Percentiles rank a stretch among this genome's conserved stretches.
Conservation (phyloP, 2,797 vertebrate species). For the Acridotheres tristis region DNA sequence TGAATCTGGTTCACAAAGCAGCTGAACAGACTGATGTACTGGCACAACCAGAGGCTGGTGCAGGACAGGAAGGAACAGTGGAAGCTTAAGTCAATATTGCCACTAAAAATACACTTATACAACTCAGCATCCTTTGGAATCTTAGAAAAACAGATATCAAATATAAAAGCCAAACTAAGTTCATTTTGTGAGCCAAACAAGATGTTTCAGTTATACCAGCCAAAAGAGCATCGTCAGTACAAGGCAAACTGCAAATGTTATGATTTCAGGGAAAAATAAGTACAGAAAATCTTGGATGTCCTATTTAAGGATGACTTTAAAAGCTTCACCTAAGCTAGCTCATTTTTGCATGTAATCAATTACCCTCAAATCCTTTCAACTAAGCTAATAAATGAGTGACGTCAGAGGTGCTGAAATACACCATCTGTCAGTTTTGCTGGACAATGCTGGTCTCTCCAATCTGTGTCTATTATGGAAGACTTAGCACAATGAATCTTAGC, state of each 20-base stretch:
- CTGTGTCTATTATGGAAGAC: background rate
- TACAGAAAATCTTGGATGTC: background rate
- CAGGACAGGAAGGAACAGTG: background rate
- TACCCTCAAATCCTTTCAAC: conserved; percentile 20
- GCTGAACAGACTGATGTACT: background rate
- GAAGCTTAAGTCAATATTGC: background rate
- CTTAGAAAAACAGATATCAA: background rate
- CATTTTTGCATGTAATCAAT: conserved; percentile 32
- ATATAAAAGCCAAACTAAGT: background rate
- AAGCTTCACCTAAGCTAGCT: conserved; percentile 4
- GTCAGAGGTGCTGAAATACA: background rate
- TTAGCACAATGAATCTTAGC: background rate
- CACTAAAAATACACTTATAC: background rate
- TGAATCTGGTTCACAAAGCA: background rate
- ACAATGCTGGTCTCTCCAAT: background rate
- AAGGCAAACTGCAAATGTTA: background rate
- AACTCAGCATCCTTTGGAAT: background rate
- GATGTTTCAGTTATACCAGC: background rate
- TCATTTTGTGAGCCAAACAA: background rate
- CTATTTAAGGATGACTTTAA: background rate
- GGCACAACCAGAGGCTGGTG: background rate
- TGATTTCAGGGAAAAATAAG: background rate
- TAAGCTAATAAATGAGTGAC: conserved; percentile 22
- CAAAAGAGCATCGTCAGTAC: background rate
- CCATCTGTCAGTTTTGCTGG: conserved; percentile 29